These are phyloP conservation scores for Boloria selene DNA, from an alignment of 2,888 invertebrate genomes.

Conservation along the genomic window DNA sequence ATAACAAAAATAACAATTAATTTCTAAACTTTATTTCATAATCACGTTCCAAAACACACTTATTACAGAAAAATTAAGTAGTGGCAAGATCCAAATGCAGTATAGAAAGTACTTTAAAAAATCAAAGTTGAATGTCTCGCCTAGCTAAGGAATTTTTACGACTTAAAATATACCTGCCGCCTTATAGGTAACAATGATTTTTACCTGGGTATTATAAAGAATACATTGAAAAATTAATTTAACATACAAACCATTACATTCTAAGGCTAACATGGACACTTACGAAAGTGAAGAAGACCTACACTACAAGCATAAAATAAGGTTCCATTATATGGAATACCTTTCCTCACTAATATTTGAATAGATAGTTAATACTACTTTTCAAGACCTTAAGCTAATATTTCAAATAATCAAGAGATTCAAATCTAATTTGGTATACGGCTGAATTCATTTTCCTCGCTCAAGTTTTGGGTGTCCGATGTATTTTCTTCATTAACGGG, in stretches of 20 bases:
- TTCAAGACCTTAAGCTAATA: conserved; percentile 37
- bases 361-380: conserved; percentile 50
- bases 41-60: conserved; percentile 37
- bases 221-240: neutral
- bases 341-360: conserved; percentile 54
- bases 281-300: conserved; percentile 36
- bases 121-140: conserved; percentile 58
- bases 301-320: conserved; percentile 40
- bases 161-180: conserved; percentile 38
- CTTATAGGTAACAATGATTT: conserved; percentile 27
- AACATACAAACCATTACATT: conserved; percentile 11
- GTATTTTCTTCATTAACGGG: conserved; percentile 86
- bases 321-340: conserved; percentile 49
- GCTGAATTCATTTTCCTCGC: conserved; percentile 95
- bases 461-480: conserved; percentile 82
- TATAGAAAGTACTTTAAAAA: conserved; percentile 52
- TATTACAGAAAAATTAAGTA: conserved; percentile 66
- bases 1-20: conserved; percentile 61
- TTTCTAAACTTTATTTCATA: conserved; percentile 18
- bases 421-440: conserved; percentile 64
- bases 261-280: conserved; percentile 20
- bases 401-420: conserved; percentile 19
- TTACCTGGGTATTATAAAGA: neutral
- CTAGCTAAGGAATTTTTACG: conserved; percentile 40
- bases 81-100: conserved; percentile 30